A percentile compares a stretch with the other conserved stretches of the same genome.
phyloP scores from a whole-genome alignment of 2,888 invertebrate species.

The Antitype chi region DNA sequence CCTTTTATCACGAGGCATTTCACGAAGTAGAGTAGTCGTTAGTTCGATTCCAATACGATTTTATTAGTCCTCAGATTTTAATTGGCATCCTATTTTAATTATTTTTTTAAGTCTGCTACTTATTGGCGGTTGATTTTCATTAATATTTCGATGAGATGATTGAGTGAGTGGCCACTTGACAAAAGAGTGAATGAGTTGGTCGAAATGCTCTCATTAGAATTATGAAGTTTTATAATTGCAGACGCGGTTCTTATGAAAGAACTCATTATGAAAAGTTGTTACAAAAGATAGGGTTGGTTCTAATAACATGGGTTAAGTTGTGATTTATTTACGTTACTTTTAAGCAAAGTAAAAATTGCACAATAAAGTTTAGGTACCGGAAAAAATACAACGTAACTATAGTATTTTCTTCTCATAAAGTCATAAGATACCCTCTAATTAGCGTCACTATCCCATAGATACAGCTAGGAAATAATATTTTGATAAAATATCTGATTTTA shows the following conservation, averaged over 20 bases:
- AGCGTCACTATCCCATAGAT: background rate
- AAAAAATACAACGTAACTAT: background rate
- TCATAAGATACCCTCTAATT: no score
- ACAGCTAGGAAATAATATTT: background rate
- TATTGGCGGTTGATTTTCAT: slow-evolving; percentile 65
- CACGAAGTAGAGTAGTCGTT: slow-evolving; percentile 85
- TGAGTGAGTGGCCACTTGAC: slow-evolving; percentile 42
- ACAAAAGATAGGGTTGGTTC: background rate
- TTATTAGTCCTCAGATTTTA: slow-evolving; percentile 88
- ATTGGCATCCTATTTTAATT: slow-evolving; percentile 85
- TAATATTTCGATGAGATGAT: slow-evolving; percentile 62
- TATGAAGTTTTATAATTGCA: slow-evolving; percentile 23
- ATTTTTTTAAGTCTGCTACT: slow-evolving; percentile 67
- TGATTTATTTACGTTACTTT: background rate
- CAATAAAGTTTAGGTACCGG: no score
- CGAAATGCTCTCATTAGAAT: slow-evolving; percentile 47
- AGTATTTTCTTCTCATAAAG: background rate
- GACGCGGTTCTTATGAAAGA: background rate
- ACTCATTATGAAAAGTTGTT: slow-evolving; percentile 5
- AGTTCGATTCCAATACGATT: slow-evolving; percentile 88
- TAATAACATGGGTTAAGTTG: background rate
- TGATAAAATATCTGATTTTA: background rate
- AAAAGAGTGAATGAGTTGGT: slow-evolving; percentile 46
- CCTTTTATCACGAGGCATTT: slow-evolving; percentile 89
- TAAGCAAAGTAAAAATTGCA: background rate